These are phyloP conservation scores for Formica exsecta DNA, from an alignment of 1,140 invertebrate species.

Conservation along the genomic window DNA sequence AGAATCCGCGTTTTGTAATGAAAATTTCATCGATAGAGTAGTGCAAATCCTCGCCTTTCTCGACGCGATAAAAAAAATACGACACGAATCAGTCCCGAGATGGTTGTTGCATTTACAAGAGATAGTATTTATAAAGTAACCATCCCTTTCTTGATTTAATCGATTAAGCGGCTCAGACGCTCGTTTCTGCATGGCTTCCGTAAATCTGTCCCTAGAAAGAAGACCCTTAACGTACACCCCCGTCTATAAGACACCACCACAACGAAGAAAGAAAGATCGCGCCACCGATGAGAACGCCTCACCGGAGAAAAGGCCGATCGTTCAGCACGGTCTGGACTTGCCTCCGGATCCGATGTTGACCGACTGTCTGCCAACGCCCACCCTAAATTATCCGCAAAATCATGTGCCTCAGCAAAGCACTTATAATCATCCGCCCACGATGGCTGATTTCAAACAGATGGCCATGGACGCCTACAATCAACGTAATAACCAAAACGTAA, in stretches of 20 bases:
- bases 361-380: conserved; percentile 76
- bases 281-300: conserved; percentile 75
- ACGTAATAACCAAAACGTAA: conserved; percentile 83
- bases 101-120: conserved; percentile 21
- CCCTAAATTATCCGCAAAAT: conserved; percentile 78
- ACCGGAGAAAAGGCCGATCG: conserved; percentile 81
- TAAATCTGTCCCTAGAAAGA: conserved; percentile 84
- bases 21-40: conserved; percentile 4
- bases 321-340: conserved; percentile 75
- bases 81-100: not conserved
- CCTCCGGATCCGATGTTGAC: conserved; percentile 75
- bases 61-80: not conserved
- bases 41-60: not conserved
- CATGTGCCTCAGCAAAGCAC: conserved; percentile 75
- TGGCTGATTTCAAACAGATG: conserved; percentile 84
- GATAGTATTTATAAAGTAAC: conserved; percentile 8
- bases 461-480: conserved; percentile 84
- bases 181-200: conserved; percentile 74
- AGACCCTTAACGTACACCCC: conserved; percentile 87
- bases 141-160: conserved; percentile 71
- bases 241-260: conserved; percentile 88
- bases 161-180: conserved; percentile 75
- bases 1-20: conserved; percentile 26
- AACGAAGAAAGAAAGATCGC: conserved; percentile 85
- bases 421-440: conserved; percentile 80